Conservation (phyloP, 2,888 invertebrate species). For the Aphrophora alni region DNA sequence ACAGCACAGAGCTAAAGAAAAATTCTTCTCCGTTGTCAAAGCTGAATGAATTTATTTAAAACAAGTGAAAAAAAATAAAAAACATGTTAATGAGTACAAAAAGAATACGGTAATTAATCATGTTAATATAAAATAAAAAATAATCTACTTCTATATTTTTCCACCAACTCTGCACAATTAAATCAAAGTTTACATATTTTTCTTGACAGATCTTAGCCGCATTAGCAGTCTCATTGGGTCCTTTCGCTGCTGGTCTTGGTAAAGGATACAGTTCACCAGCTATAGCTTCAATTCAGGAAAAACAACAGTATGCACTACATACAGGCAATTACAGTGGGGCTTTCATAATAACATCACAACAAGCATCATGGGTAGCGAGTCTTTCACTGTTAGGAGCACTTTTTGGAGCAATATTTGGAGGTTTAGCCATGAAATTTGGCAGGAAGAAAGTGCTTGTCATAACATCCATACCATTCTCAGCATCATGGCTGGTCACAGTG, state of each 20-base stretch:
- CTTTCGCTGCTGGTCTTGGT: conserved; percentile 78
- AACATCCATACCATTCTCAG: conserved; percentile 76
- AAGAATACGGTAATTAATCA: too few species aligned
- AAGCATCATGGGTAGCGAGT: conserved; percentile 84
- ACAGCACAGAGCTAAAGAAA: too few species aligned
- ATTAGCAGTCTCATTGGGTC: conserved; percentile 78
- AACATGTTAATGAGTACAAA: too few species aligned
- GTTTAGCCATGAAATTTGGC: conserved; percentile 78
- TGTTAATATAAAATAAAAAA: too few species aligned
- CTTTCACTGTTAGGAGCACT: conserved; percentile 80
- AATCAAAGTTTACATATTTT: too few species aligned
- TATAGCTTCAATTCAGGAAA: conserved; percentile 76
- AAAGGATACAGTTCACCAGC: conserved; percentile 86
- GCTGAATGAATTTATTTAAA: too few species aligned
- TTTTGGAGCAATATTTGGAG: conserved; percentile 79
- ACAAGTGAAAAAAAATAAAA: too few species aligned
- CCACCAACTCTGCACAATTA: too few species aligned
- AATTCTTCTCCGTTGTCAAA: too few species aligned
- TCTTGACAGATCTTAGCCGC: conserved; percentile 73
- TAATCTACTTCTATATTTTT: too few species aligned
- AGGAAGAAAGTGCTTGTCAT: conserved; percentile 72
- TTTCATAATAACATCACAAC: conserved; percentile 56
- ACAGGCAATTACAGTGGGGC: conserved; percentile 47
- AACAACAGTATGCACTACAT: conserved; percentile 58
- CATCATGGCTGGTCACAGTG: conserved; percentile 83